Percentiles rank a stretch among this genome's conserved stretches.
Conservation (phyloP, 2,113 vertebrate genomes). For the Aix galericulata region DNA sequence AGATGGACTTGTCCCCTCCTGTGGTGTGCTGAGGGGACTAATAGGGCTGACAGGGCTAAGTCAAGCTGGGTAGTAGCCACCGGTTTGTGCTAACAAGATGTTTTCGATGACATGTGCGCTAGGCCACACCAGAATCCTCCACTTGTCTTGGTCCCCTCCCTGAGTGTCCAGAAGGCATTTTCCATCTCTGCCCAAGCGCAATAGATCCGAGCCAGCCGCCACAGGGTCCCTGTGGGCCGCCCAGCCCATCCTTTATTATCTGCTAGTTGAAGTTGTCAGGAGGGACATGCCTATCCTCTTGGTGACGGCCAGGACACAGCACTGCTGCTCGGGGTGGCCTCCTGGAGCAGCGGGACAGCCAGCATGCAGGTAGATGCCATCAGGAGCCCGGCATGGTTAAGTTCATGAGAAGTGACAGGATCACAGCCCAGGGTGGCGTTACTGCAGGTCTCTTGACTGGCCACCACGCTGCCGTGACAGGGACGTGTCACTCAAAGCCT, state of each 20-base stretch:
- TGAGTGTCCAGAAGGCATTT: not conserved
- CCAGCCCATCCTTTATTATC: not conserved
- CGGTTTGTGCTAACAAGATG: not conserved
- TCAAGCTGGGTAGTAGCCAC: not conserved
- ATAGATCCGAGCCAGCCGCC: not conserved
- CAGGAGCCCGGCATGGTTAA: slow-evolving; percentile 22
- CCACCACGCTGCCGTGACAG: not conserved
- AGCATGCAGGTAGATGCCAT: not conserved
- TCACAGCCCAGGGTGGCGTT: slow-evolving; percentile 51
- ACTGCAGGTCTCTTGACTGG: slow-evolving; percentile 45
- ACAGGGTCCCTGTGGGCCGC: not conserved
- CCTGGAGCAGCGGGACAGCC: slow-evolving; percentile 2
- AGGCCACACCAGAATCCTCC: not conserved
- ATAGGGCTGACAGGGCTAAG: not conserved
- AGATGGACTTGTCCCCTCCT: not conserved
- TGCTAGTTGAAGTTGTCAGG: not conserved
- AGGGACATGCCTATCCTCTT: not conserved
- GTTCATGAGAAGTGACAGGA: slow-evolving; percentile 54
- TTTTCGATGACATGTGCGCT: not conserved
- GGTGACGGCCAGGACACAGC: not conserved
- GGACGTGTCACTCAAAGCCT: slow-evolving; percentile 5
- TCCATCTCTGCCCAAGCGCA: not conserved
- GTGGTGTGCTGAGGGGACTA: not conserved
- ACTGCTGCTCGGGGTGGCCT: not conserved
- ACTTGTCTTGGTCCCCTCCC: not conserved